Percentiles rank a stretch among this genome's conserved stretches.
Conservation (phyloP, 1,140 invertebrate species). For the Trichonephila inaurata region DNA sequence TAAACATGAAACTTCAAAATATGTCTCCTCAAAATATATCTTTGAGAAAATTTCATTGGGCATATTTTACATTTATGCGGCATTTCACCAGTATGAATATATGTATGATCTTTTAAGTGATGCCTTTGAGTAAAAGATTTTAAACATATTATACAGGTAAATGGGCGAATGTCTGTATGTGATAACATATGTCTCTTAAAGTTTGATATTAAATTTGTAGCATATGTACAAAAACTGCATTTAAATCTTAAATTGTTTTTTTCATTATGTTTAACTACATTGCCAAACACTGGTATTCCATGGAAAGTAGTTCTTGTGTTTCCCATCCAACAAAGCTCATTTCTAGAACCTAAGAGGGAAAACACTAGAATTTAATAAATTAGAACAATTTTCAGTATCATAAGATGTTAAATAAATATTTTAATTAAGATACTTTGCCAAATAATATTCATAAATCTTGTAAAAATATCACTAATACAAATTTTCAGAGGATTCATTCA, state of each 20-base stretch:
- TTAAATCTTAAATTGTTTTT: conserved; percentile 23
- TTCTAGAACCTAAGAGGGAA: not conserved
- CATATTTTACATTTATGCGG: conserved; percentile 4
- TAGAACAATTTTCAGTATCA: not conserved
- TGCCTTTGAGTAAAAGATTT: conserved; percentile 63
- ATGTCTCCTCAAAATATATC: not conserved
- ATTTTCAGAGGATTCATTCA: too few species aligned
- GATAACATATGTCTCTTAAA: conserved; percentile 55
- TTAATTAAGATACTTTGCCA: too few species aligned
- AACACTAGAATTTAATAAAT: not conserved
- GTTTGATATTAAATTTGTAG: conserved; percentile 14
- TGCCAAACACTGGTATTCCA: not conserved
- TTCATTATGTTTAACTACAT: not conserved
- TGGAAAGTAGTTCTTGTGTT: not conserved
- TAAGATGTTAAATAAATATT: too few species aligned
- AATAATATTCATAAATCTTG: too few species aligned
- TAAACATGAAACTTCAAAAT: not conserved
- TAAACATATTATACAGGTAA: conserved; percentile 10
- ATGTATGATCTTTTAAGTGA: conserved; percentile 45
- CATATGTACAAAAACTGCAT: conserved; percentile 44
- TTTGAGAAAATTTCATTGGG: conserved; percentile 11
- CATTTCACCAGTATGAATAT: conserved; percentile 45
- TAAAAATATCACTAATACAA: too few species aligned
- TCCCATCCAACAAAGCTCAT: not conserved
- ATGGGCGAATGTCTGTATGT: conserved; percentile 8